Conservation (phyloP, 2,888 invertebrate genomes). For the Ptychoptera contaminata region DNA sequence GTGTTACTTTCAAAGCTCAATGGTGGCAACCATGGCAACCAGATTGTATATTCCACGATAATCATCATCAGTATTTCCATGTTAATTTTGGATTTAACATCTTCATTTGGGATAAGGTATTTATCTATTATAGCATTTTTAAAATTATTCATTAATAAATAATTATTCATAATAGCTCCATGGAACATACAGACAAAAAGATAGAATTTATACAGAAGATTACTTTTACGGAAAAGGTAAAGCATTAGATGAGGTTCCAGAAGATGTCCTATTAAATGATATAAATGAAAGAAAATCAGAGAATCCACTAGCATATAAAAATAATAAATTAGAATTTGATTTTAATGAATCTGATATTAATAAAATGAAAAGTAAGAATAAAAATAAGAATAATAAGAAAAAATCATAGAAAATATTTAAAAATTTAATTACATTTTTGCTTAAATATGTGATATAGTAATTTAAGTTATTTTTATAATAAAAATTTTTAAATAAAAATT, state of each 20-base stretch:
- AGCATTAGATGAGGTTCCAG: constrained; percentile 32
- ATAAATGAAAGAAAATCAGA: constrained; percentile 31
- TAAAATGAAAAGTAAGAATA: no score
- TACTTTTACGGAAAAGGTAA: constrained; percentile 45
- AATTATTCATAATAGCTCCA: constrained; percentile 34
- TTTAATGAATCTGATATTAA: no score
- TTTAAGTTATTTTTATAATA: no score
- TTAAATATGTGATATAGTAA: no score
- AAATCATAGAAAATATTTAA: no score
- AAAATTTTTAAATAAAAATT: no score
- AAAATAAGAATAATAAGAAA: no score
- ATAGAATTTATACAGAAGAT: constrained; percentile 49
- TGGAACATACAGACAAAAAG: constrained; percentile 46
- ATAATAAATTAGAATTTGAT: constrained; percentile 16
- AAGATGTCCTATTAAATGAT: constrained; percentile 35
- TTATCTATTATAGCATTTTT: constrained; percentile 7
- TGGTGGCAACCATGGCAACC: constrained; percentile 71
- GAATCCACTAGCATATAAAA: constrained; percentile 32
- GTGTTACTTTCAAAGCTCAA: constrained; percentile 50
- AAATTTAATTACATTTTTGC: no score
- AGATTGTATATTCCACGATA: constrained; percentile 57
- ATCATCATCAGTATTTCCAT: constrained; percentile 65
- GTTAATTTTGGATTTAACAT: constrained; percentile 63
- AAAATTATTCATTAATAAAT: constrained; percentile 1
- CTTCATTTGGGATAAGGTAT: constrained; percentile 49